Evolutionary conservation across 2,888 invertebrate species (phyloP).

Genomic region (Lagria hirta): DNA sequence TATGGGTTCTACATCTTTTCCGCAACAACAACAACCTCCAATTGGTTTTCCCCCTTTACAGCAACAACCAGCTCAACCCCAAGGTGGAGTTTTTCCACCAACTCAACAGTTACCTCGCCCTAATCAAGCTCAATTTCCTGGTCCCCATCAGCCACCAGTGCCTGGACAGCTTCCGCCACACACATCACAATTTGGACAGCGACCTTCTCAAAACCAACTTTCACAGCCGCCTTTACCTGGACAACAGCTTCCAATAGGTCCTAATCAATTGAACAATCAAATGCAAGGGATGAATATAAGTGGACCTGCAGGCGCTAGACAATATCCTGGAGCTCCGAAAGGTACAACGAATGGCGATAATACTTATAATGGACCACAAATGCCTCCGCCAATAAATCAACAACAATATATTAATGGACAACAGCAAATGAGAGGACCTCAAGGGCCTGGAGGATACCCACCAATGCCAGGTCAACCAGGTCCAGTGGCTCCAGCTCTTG

Average conservation of each 20-base stretch:
- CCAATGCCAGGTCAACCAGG: constrained; percentile 39
- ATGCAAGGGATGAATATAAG: constrained; percentile 53
- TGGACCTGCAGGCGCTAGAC: constrained; percentile 46
- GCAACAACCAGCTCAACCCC: constrained; percentile 1
- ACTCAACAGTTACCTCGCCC: constrained; percentile 15
- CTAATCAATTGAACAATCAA: constrained; percentile 48
- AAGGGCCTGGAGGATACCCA: constrained; percentile 43
- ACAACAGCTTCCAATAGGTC: constrained; percentile 33
- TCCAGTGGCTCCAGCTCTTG: constrained; percentile 38
- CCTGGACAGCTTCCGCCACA: constrained; percentile 26
- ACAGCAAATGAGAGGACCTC: constrained; percentile 38
- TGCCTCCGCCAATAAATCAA: constrained; percentile 55
- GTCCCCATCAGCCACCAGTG: constrained; percentile 16
- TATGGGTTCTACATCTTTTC: constrained; percentile 4
- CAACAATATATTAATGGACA: constrained; percentile 33
- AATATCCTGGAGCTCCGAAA: constrained; percentile 40
- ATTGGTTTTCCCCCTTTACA: too few relatives aligned
- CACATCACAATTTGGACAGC: constrained; percentile 1
- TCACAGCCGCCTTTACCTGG: constrained; percentile 19
- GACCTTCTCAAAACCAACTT: not conserved
- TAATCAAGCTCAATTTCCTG: constrained; percentile 39
- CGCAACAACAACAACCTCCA: not conserved
- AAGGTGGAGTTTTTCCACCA: constrained; percentile 5
- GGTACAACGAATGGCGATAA: constrained; percentile 45
- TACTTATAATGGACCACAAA: constrained; percentile 53